These are phyloP conservation scores for Sula dactylatra DNA, from an alignment of 2,113 vertebrate species.

Conservation along the genomic window DNA sequence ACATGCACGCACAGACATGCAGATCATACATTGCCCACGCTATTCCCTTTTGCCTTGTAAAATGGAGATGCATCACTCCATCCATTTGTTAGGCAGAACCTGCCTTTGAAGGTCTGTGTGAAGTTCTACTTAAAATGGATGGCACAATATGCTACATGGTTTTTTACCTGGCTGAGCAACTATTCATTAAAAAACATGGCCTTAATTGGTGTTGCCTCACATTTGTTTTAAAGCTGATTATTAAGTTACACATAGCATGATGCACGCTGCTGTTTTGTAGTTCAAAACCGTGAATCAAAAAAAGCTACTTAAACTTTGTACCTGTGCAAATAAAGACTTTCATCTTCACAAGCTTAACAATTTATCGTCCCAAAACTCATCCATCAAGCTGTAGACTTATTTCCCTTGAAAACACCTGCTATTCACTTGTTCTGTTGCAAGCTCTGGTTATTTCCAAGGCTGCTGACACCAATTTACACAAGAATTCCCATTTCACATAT, in stretches of 20 bases:
- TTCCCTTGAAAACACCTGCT: slow-evolving; percentile 18
- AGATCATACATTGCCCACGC: background rate
- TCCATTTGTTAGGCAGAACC: background rate
- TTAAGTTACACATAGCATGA: background rate
- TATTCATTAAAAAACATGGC: slow-evolving; percentile 24
- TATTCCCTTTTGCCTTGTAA: slow-evolving; percentile 18
- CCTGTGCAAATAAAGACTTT: slow-evolving; percentile 50
- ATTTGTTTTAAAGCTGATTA: slow-evolving; percentile 29
- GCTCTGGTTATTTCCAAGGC: slow-evolving; percentile 28
- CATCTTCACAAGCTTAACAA: slow-evolving; percentile 27
- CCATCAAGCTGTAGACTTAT: slow-evolving; percentile 30
- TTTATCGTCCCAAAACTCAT: slow-evolving; percentile 30
- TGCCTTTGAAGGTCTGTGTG: background rate
- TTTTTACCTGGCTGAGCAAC: slow-evolving; percentile 29
- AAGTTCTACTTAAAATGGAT: slow-evolving; percentile 45
- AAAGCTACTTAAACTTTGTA: slow-evolving; percentile 29
- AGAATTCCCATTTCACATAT: slow-evolving; percentile 7
- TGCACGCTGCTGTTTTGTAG: background rate
- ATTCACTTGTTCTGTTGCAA: background rate
- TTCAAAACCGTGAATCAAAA: background rate
- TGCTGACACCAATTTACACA: slow-evolving; percentile 37
- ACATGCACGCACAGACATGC: background rate
- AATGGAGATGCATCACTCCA: background rate
- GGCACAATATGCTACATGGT: background rate
- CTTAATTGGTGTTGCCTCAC: slow-evolving; percentile 27